Conservation (phyloP, 30 jellyfish, hydroid and myxozoan species). For the Catostylus mosaicus region DNA sequence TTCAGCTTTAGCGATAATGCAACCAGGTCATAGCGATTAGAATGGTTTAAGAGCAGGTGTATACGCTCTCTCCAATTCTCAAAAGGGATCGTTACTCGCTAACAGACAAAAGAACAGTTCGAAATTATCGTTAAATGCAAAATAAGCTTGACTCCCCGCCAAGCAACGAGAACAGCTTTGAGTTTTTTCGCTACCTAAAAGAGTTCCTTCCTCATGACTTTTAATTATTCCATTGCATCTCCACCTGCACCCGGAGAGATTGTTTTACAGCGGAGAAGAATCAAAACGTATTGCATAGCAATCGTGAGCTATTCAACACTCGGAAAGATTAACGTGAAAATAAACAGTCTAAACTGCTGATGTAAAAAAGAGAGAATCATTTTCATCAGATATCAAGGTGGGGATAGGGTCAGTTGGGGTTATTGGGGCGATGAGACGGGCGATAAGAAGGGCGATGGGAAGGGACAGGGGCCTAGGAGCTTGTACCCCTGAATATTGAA, state of each 20-base stretch:
- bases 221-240: not conserved
- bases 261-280: no score
- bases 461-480: no score
- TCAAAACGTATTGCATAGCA: no score
- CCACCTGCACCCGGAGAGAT: not conserved
- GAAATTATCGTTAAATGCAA: slow-evolving; percentile 7
- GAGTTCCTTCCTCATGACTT: not conserved
- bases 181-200: not conserved
- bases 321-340: no score
- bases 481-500: no score
- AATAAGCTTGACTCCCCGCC: slow-evolving; percentile 41
- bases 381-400: no score
- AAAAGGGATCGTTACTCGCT: slow-evolving; percentile 12
- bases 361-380: no score
- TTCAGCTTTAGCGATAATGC: not conserved
- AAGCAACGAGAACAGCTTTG: slow-evolving; percentile 13
- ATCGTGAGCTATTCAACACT: no score
- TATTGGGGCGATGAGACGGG: no score
- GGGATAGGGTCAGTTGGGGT: no score
- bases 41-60: slow-evolving; percentile 35
- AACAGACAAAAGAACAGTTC: slow-evolving; percentile 47
- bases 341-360: no score
- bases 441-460: no score
- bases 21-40: slow-evolving; percentile 40
- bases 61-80: slow-evolving; percentile 5